Evolutionary conservation across 2,113 vertebrate species (phyloP).

Genomic region (Phoxinus phoxinus): DNA sequence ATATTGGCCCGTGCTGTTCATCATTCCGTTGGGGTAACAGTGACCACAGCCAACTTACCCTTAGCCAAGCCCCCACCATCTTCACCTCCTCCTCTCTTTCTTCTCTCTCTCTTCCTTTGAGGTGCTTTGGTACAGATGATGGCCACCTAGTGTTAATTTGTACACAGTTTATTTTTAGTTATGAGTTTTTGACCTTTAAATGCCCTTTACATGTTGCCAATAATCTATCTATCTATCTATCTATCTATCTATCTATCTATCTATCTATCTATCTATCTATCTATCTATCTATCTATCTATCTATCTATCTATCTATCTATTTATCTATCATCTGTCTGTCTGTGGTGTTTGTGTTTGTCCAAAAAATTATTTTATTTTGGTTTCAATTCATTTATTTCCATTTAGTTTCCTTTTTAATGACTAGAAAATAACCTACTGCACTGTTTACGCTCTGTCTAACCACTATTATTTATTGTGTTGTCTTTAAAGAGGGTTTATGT

Average conservation of each 20-base stretch:
- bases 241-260: no score
- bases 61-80: slow-evolving; percentile 31
- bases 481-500: neutral
- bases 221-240: no score
- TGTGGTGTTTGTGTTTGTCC: neutral
- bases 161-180: neutral
- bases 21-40: slow-evolving; percentile 69
- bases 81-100: neutral
- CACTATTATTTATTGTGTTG: neutral
- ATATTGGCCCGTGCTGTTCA: slow-evolving; percentile 76
- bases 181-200: neutral
- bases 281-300: no score
- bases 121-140: neutral
- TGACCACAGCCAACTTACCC: slow-evolving; percentile 48
- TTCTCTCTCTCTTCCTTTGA: neutral
- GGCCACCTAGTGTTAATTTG: neutral
- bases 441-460: neutral
- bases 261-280: no score
- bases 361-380: neutral
- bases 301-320: no score
- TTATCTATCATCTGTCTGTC: neutral
- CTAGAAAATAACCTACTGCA: neutral
- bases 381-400: neutral
- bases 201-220: neutral
- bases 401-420: neutral